phyloP scores from a whole-genome alignment of 1,140 invertebrate genomes.

The Drosophila insularis region DNA sequence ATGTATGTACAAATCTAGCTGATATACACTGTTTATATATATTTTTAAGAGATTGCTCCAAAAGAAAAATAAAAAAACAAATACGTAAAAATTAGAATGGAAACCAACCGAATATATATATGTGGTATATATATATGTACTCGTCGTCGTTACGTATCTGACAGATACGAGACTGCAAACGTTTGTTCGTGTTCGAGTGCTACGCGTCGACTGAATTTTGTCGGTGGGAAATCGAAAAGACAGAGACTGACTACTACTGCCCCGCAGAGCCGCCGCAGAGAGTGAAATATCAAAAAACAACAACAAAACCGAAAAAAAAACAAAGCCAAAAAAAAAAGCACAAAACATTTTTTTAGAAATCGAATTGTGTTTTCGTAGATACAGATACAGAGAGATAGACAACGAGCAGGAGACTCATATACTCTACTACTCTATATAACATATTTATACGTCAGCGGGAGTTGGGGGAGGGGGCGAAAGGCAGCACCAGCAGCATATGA shows the following conservation, averaged over 20 bases:
- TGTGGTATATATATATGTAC: conserved; percentile 6
- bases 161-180: conserved; percentile 65
- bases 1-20: background rate
- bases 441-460: conserved; percentile 22
- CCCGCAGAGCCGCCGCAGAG: conserved; percentile 27
- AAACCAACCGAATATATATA: conserved; percentile 70
- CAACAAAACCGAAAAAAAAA: conserved; percentile 17
- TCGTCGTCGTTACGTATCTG: conserved; percentile 66
- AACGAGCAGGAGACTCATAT: background rate
- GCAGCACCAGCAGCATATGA: conserved; percentile 14
- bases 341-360: conserved; percentile 62
- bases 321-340: background rate
- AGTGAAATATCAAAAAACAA: conserved; percentile 40
- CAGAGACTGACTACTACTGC: conserved; percentile 16
- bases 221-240: conserved; percentile 6
- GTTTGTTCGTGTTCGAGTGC: conserved; percentile 78
- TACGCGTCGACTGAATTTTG: conserved; percentile 74
- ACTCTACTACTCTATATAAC: conserved; percentile 10
- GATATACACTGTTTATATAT: background rate
- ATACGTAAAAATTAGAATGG: conserved; percentile 16
- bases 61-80: background rate
- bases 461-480: background rate
- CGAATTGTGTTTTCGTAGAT: conserved; percentile 50
- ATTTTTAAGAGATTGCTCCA: conserved; percentile 5
- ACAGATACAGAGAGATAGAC: background rate